Percentiles rank a stretch among this genome's conserved stretches.
Conservation (phyloP, 2,113 vertebrate species). For the Perca schrenkii region DNA sequence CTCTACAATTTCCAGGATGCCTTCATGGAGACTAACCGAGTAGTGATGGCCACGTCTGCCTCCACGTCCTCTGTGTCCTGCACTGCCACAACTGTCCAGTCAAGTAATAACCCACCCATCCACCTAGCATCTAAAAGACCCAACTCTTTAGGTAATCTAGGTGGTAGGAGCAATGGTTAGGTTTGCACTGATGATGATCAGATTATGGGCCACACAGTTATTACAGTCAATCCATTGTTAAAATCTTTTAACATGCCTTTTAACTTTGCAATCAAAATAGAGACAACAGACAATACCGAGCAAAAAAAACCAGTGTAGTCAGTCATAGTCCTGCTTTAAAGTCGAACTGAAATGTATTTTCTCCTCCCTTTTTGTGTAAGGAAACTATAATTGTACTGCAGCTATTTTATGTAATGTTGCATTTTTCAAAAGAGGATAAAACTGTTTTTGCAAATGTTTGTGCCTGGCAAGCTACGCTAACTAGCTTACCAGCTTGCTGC, state of each 20-base stretch:
- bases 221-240: slow-evolving; percentile 2
- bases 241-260: not conserved
- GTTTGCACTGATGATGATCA: slow-evolving; percentile 39
- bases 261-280: not conserved
- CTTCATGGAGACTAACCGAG: slow-evolving; percentile 95
- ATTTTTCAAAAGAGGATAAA: too few species aligned
- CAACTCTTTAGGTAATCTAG: slow-evolving; percentile 90
- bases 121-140: slow-evolving; percentile 93
- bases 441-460: not conserved
- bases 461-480: not conserved
- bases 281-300: not conserved
- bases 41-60: slow-evolving; percentile 95
- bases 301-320: not conserved
- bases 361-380: not conserved
- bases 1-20: slow-evolving; percentile 98
- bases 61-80: slow-evolving; percentile 95
- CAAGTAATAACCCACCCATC: slow-evolving; percentile 93
- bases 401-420: not conserved
- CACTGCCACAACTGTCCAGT: slow-evolving; percentile 97
- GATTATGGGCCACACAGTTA: not conserved
- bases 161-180: slow-evolving; percentile 47
- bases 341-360: not conserved
- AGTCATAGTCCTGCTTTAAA: not conserved
- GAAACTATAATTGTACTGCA: not conserved
- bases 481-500: not conserved